Percentiles rank a stretch among this genome's conserved stretches.
Conservation (phyloP, 2,888 invertebrate genomes). For the Zygogramma bicolorata region DNA sequence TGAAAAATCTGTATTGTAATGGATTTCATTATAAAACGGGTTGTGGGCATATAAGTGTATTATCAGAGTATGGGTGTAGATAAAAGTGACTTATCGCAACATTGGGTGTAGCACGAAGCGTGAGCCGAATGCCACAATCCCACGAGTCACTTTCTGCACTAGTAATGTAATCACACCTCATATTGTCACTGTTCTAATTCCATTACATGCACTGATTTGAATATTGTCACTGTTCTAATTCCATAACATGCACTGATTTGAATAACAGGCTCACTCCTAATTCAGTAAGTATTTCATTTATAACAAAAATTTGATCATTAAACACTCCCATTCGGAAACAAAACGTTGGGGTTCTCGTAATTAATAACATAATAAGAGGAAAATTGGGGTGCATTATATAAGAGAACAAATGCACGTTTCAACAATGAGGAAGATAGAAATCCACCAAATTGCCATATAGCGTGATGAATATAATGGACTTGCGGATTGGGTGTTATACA, state of each 20-base stretch:
- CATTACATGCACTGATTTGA: background rate
- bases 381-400: conserved; percentile 39
- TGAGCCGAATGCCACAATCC: too few species aligned
- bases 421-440: conserved; percentile 49
- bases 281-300: conserved; percentile 27
- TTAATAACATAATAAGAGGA: conserved; percentile 42
- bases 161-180: too few species aligned
- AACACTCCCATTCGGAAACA: conserved; percentile 30
- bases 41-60: too few species aligned
- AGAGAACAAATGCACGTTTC: conserved; percentile 43
- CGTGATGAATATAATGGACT: conserved; percentile 50
- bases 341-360: conserved; percentile 26
- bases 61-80: too few species aligned
- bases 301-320: conserved; percentile 33
- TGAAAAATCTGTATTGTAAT: too few species aligned
- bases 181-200: too few species aligned
- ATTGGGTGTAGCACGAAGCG: too few species aligned
- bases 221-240: too few species aligned
- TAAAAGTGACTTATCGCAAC: too few species aligned
- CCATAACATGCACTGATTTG: background rate
- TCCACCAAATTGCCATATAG: conserved; percentile 49
- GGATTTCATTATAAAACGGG: too few species aligned
- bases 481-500: conserved; percentile 37
- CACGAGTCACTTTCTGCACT: too few species aligned
- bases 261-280: background rate